Conservation (phyloP, 2,888 invertebrate species). For the Panorpa germanica region DNA sequence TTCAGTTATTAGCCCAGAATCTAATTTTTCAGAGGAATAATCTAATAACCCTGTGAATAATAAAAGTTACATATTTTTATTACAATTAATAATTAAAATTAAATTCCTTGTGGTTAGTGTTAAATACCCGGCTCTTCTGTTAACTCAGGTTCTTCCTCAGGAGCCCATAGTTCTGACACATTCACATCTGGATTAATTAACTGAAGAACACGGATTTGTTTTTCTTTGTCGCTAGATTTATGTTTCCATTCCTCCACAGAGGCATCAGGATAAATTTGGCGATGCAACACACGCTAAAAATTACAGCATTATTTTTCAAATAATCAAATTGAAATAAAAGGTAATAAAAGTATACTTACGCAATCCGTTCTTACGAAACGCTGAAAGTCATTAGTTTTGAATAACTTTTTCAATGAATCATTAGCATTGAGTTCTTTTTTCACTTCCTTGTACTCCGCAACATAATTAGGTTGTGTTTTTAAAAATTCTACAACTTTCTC, state of each 20-base stretch:
- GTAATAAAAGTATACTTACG: conserved; percentile 19
- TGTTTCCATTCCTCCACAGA: conserved; percentile 28
- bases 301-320: conserved; percentile 7
- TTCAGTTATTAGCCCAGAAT: conserved; percentile 27
- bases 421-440: conserved; percentile 25
- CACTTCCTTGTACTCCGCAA: conserved; percentile 30
- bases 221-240: conserved; percentile 27
- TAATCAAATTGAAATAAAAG: conserved; percentile 3
- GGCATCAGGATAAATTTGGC: conserved; percentile 36
- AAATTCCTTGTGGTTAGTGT: conserved; percentile 8
- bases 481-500: conserved; percentile 33
- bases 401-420: conserved; percentile 27
- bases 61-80: not conserved
- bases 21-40: conserved; percentile 16
- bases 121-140: conserved; percentile 21
- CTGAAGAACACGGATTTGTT: conserved; percentile 28
- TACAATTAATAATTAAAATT: conserved; percentile 2
- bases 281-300: conserved; percentile 27
- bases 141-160: conserved; percentile 25
- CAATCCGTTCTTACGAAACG: conserved; percentile 29
- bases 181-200: conserved; percentile 35
- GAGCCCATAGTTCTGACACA: conserved; percentile 27
- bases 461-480: conserved; percentile 29
- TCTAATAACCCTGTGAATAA: conserved; percentile 14
- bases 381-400: conserved; percentile 29